These are phyloP conservation scores for Pachymerium ferrugineum DNA, from an alignment of 2,888 invertebrate species.

Conservation along the genomic window DNA sequence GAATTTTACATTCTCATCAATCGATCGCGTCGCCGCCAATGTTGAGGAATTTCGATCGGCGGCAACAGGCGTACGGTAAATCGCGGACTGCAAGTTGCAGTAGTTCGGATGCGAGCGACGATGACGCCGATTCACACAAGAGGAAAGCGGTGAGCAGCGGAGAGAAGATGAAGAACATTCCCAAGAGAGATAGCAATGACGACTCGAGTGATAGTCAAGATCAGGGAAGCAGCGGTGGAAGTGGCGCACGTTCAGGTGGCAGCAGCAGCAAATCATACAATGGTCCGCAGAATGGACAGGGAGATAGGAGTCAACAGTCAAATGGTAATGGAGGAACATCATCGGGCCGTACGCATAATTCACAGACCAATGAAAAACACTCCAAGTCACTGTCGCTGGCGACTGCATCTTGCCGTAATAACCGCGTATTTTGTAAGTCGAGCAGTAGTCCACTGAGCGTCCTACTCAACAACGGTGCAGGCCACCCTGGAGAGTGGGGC, in stretches of 20 bases:
- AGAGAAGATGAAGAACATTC: conserved; percentile 59
- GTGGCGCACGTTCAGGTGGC: not conserved
- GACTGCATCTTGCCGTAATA: not conserved
- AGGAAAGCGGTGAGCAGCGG: conserved; percentile 49
- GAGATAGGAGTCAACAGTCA: not conserved
- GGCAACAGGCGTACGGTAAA: conserved; percentile 61
- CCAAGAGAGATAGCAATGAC: conserved; percentile 71
- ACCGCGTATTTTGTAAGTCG: conserved; percentile 29
- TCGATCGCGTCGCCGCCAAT: conserved; percentile 46
- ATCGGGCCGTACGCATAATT: not conserved
- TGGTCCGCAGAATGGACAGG: not conserved
- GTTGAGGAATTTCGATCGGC: conserved; percentile 47
- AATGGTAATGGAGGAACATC: not conserved
- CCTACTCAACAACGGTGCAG: not conserved
- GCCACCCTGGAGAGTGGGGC: not conserved
- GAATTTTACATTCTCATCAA: conserved; percentile 37
- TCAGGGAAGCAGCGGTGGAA: conserved; percentile 45
- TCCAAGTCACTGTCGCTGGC: not conserved
- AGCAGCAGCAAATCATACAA: not conserved
- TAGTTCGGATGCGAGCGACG: conserved; percentile 87
- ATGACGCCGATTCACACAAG: conserved; percentile 69
- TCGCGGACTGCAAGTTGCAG: conserved; percentile 81
- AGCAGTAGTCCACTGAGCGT: conserved; percentile 20
- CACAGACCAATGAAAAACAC: not conserved
- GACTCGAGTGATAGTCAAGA: conserved; percentile 64